These are phyloP conservation scores for Lycaon pictus DNA, from an alignment of 2,113 vertebrate species.

Conservation along the genomic window DNA sequence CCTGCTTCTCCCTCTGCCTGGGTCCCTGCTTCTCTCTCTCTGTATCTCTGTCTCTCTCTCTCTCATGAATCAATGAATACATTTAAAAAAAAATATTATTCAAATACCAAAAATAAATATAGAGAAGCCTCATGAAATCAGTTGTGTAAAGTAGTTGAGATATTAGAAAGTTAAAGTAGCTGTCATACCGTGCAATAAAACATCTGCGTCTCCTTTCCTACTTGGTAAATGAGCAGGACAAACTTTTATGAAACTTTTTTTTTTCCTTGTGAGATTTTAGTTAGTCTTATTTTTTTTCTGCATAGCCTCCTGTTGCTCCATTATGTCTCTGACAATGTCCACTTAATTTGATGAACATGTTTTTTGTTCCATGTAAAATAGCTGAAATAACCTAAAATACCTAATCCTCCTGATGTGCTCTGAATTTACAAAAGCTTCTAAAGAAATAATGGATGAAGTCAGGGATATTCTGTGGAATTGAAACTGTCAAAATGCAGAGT, in stretches of 20 bases:
- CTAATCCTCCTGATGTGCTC: background rate
- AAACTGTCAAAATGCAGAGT: constrained; percentile 27
- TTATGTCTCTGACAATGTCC: background rate
- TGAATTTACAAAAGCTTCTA: background rate
- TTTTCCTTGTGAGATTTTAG: background rate
- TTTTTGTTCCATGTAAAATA: constrained; percentile 32
- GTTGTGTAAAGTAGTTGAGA: background rate
- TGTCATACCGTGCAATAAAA: background rate
- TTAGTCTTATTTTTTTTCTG: background rate
- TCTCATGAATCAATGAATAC: too few species aligned
- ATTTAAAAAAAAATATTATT: background rate
- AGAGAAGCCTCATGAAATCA: background rate
- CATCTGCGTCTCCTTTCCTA: background rate
- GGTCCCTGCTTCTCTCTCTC: too few species aligned
- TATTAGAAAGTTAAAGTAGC: background rate
- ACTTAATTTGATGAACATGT: constrained; percentile 31
- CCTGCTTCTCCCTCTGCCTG: too few species aligned
- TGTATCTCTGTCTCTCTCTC: too few species aligned
- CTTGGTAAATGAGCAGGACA: background rate
- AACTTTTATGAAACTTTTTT: constrained; percentile 14
- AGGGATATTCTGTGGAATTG: background rate
- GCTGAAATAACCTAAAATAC: constrained; percentile 4
- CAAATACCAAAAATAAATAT: background rate
- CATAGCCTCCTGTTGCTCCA: background rate
- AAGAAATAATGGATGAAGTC: background rate